These are phyloP conservation scores for Anarhynchus alexandrinus DNA, from an alignment of 2,113 vertebrate genomes.

Conservation along the genomic window DNA sequence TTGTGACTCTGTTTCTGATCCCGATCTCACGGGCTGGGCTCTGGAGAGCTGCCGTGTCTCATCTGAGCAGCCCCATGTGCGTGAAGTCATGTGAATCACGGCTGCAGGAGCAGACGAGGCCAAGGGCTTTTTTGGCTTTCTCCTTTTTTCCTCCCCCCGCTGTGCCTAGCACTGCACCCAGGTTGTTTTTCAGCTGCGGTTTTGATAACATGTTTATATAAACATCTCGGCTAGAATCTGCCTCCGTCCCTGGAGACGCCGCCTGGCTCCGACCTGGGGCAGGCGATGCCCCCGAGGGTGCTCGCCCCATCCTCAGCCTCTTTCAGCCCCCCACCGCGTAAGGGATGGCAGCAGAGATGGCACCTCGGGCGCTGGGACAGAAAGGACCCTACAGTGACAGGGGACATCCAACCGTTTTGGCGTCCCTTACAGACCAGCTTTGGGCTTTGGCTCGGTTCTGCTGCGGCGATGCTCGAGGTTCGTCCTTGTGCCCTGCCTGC, in stretches of 20 bases:
- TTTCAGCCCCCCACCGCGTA: fast-evolving
- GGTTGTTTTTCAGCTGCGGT: neutral
- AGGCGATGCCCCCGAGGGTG: neutral
- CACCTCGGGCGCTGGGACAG: neutral
- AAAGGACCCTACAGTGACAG: neutral
- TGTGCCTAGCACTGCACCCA: neutral
- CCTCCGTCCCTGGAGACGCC: neutral
- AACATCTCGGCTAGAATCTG: conserved; percentile 3
- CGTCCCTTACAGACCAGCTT: neutral
- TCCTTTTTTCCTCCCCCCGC: neutral
- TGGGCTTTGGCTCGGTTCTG: neutral
- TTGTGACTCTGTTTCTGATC: neutral
- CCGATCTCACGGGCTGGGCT: fast-evolving
- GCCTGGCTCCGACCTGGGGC: neutral
- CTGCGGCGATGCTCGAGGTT: fast-evolving
- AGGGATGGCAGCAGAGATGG: neutral
- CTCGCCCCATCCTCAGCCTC: neutral
- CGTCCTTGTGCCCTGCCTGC: neutral
- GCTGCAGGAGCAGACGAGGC: neutral
- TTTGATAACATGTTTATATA: neutral
- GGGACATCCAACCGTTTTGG: fast-evolving
- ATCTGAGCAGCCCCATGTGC: neutral
- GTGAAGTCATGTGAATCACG: neutral
- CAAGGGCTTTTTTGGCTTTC: conserved; percentile 24
- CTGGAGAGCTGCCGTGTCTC: neutral